A percentile compares a stretch with the other conserved stretches of the same genome.
phyloP scores from a whole-genome alignment of 2,888 invertebrate species.

The Nomada lathburiana region DNA sequence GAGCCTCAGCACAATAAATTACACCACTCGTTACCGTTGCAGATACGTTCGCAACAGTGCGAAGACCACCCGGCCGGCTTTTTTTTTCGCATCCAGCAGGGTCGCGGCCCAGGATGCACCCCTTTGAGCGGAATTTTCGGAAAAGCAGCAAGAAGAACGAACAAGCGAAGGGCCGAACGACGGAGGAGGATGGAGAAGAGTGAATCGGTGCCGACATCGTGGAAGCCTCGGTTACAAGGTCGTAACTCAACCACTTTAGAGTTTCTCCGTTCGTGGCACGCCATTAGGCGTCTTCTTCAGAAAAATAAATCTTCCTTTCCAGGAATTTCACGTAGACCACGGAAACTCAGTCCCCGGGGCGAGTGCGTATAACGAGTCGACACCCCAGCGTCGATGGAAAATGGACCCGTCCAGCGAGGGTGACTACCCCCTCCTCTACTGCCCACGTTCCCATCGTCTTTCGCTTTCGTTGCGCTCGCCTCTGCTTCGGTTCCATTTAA shows the following conservation, averaged over 20 bases:
- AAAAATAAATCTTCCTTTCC: conserved; percentile 83
- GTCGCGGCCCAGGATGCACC: conserved; percentile 24
- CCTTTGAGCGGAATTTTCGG: conserved; percentile 46
- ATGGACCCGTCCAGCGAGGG: conserved; percentile 72
- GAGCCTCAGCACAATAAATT: conserved; percentile 7
- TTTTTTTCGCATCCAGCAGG: conserved; percentile 45
- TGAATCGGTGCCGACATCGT: conserved; percentile 73
- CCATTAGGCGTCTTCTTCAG: conserved; percentile 81
- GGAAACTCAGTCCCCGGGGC: conserved; percentile 48
- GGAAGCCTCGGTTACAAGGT: conserved; percentile 79
- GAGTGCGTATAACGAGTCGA: conserved; percentile 62
- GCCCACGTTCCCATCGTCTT: conserved; percentile 1
- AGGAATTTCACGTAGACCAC: conserved; percentile 72
- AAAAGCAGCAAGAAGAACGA: conserved; percentile 21
- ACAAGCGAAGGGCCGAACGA: conserved; percentile 1
- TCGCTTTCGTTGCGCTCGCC: conserved; percentile 8
- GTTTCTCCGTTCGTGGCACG: conserved; percentile 77
- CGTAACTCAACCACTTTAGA: conserved; percentile 81
- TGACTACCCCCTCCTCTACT: conserved; percentile 54
- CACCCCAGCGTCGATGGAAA: conserved; percentile 67
- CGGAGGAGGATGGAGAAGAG: conserved; percentile 29
- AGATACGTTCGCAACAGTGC: conserved; percentile 8
- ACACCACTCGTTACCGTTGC: conserved; percentile 4
- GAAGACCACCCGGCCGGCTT: conserved; percentile 29
- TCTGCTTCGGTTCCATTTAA: not conserved